Base-by-base conservation (phyloP, 1,140 invertebrate species). In the Tetranychus cinnabarinus region DNA sequence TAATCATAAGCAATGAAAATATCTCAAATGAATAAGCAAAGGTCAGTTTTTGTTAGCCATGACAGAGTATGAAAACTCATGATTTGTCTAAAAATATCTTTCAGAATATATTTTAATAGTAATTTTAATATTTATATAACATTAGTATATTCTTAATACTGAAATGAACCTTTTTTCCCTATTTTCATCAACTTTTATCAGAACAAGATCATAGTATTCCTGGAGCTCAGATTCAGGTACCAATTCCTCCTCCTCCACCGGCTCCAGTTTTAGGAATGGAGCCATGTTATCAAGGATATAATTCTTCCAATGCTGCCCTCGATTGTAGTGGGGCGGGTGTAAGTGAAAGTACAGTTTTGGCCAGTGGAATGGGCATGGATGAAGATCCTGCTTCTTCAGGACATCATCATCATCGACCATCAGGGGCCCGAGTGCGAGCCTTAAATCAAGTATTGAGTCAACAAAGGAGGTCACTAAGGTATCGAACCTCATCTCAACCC, bases 391-490 rank as follows among this genome's bases (percentile, higher is more conserved):
- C 39, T 42, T 5, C 5, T 42, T 10, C 39, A 42, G 10, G 10
- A 6, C 39, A 42, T 42, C 39, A 42, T 10, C 39, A 42, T 10
- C 39, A 35, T 47, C 31, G 37, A 4, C 42, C 56, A 33, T 13
- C 31, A 12, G 33, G 45, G 7, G 37, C 15, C 15, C 31, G 61
- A 8, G 55, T 60, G 12, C 35, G 52, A 34, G 42, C 58, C 12
- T 39, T 63, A 10, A 58, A 62, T 50, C 55, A 56, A 56, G 61
- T 63, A 31, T 62, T 61, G 60, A 61, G 62, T 3, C 59, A 48
- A 47, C 50, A 58, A 8, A 47, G 46, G 36, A 23, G 62, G n/a
- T n/a, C 63, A 15, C 33, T 50, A 12, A 42, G 62, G n/a, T 60
- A 63, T 48, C 60, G 60, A 34, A 23, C 60, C 7, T 31, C 55